Conservation (phyloP, 2,797 vertebrate species). For the Eulemur albifrons region DNA sequence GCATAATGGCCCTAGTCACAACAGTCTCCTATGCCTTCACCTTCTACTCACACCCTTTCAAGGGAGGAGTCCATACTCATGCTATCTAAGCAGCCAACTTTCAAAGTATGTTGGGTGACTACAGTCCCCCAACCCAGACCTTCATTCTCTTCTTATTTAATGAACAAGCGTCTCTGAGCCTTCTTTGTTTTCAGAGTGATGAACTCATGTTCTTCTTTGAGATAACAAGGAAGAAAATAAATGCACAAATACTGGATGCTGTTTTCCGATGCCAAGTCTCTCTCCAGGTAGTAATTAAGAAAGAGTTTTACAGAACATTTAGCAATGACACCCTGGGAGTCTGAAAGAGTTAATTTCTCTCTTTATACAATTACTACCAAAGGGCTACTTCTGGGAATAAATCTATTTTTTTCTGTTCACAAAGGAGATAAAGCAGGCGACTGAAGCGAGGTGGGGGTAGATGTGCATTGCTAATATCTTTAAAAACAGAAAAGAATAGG, state of each 20-base stretch:
- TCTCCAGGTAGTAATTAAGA: slow-evolving; percentile 42
- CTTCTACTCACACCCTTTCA: neutral
- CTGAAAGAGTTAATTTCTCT: slow-evolving; percentile 54
- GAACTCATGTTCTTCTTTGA: neutral
- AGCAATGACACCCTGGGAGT: neutral
- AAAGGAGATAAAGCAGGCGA: neutral
- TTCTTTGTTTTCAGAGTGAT: neutral
- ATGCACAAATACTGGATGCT: neutral
- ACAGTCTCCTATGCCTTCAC: rapidly evolving
- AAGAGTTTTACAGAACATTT: slow-evolving; percentile 11
- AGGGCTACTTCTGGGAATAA: slow-evolving; percentile 37
- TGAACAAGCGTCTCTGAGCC: neutral
- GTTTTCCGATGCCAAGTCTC: neutral
- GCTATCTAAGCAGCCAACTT: neutral
- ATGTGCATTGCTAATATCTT: neutral
- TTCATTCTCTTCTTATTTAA: neutral
- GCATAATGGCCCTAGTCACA: rapidly evolving
- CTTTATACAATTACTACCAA: neutral
- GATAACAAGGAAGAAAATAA: slow-evolving; percentile 10
- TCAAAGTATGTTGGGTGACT: neutral
- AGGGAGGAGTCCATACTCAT: neutral
- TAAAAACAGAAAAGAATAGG: slow-evolving; percentile 40
- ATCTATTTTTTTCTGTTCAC: neutral
- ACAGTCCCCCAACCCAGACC: rapidly evolving
- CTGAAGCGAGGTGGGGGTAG: neutral